Base-by-base conservation (phyloP, 2,797 vertebrate species). In the Pampus argenteus region DNA sequence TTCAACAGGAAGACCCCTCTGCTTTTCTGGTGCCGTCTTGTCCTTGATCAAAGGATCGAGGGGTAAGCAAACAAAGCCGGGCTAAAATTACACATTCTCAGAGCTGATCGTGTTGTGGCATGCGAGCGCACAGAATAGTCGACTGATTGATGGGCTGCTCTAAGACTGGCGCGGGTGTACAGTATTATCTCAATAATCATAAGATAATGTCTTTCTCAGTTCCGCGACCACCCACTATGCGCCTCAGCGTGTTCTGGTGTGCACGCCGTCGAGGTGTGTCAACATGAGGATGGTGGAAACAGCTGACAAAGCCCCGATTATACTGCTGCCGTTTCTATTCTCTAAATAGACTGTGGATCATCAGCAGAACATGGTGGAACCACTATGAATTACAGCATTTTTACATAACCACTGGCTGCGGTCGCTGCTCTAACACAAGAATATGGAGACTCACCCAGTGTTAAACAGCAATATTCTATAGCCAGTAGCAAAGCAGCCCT, bases 181-280 rank as follows among this genome's bases (percentile, higher is more conserved):
- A 70, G 88, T 90, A 92, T 92, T 92, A 92, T 92, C 92, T 89
- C 89, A 91, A 93, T 91, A 92, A 92, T 92, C 92, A 92, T 89
- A 90, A 91, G 91, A 93, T 93, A 90, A 91, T 92, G 92, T 91
- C 91, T 91, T 86, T 85, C 87, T 91, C 86, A 85, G 85, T 89
- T 91, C 87, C 81, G 78, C 70, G 91, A 92, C 92, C 92, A 93
- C 92, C 92, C 91, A 91, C 89, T 44, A 69, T 45, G 86, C 51
- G 69, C 68, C 79, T 84, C 79, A 23, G 78, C 79, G 70, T 85
- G 86, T 88, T 85, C 69, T 89, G 82, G 79, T 82, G 87, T 86
- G 89, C 81, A 75, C 83, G 72, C 66, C 69, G 84, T 64, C 55
- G 83, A 92, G 90, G 91, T 92, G 91, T 92, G 90, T 91, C 89